Conservation (phyloP, 2,797 vertebrate genomes). For the Acanthis flammea region DNA sequence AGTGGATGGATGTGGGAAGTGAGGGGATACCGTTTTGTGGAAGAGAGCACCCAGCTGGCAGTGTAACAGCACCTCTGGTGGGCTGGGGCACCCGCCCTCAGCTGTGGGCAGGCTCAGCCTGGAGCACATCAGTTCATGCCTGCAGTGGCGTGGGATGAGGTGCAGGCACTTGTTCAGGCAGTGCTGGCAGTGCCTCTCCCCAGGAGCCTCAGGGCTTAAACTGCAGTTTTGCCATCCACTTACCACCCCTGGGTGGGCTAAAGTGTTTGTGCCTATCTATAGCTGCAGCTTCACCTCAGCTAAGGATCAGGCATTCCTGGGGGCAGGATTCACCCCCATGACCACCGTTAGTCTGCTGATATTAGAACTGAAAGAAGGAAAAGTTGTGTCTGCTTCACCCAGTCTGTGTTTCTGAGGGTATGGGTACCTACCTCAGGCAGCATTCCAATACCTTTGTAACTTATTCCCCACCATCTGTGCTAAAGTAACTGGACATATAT, state of each 20-base stretch:
- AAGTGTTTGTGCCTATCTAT: neutral
- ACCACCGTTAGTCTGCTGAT: rapidly evolving
- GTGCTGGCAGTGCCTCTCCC: neutral
- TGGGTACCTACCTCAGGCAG: neutral
- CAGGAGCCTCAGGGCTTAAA: neutral
- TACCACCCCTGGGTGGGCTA: neutral
- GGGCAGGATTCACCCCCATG: neutral
- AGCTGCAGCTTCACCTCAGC: neutral
- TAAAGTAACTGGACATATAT: neutral
- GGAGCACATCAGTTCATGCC: neutral
- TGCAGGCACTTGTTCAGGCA: neutral
- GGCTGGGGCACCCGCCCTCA: neutral
- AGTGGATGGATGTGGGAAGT: conserved; percentile 34
- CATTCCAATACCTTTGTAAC: neutral
- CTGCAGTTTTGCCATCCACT: neutral
- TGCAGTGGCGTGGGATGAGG: neutral
- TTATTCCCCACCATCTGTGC: neutral
- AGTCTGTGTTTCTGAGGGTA: neutral
- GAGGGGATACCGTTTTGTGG: neutral
- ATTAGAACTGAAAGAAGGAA: neutral
- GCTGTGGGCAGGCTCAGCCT: neutral
- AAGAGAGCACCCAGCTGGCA: neutral
- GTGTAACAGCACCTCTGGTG: neutral
- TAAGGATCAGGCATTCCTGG: neutral
- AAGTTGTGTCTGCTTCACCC: neutral